phyloP scores from a whole-genome alignment of 1,140 invertebrate species.

The Drosophila nikananu region DNA sequence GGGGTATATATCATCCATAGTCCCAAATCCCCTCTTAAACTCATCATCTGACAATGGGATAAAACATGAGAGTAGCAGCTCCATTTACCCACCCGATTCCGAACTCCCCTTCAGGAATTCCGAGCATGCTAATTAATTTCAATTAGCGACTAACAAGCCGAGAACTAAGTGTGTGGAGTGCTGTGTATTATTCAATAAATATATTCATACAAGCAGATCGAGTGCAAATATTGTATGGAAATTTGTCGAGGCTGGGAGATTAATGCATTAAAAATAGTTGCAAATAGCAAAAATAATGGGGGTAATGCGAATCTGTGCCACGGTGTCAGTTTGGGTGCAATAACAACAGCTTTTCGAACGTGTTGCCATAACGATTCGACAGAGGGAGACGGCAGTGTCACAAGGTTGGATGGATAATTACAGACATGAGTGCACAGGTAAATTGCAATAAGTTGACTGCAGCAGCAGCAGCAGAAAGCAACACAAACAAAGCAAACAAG shows the following conservation, averaged over 20 bases:
- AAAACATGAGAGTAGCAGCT: slow-evolving; percentile 13
- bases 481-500: slow-evolving; percentile 65
- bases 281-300: slow-evolving; percentile 1
- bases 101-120: slow-evolving; percentile 35
- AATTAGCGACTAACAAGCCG: slow-evolving; percentile 71
- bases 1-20: background rate
- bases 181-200: slow-evolving; percentile 24
- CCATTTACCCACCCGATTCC: background rate
- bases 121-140: slow-evolving; percentile 76
- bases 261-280: slow-evolving; percentile 44
- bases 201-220: slow-evolving; percentile 20
- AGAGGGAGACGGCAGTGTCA: slow-evolving; percentile 52
- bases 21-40: slow-evolving; percentile 1
- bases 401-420: slow-evolving; percentile 80
- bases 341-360: slow-evolving; percentile 41
- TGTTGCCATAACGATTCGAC: slow-evolving; percentile 46
- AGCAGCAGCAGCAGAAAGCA: slow-evolving; percentile 33
- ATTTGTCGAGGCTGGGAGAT: slow-evolving; percentile 31
- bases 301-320: slow-evolving; percentile 48
- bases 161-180: slow-evolving; percentile 37
- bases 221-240: slow-evolving; percentile 39
- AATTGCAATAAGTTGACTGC: slow-evolving; percentile 60
- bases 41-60: slow-evolving; percentile 69
- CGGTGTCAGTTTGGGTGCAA: slow-evolving; percentile 68
- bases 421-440: slow-evolving; percentile 77